A percentile compares a stretch with the other conserved stretches of the same genome.
phyloP scores from a whole-genome alignment of 2,888 invertebrate genomes.

The Glyphotaelius pellucidus region DNA sequence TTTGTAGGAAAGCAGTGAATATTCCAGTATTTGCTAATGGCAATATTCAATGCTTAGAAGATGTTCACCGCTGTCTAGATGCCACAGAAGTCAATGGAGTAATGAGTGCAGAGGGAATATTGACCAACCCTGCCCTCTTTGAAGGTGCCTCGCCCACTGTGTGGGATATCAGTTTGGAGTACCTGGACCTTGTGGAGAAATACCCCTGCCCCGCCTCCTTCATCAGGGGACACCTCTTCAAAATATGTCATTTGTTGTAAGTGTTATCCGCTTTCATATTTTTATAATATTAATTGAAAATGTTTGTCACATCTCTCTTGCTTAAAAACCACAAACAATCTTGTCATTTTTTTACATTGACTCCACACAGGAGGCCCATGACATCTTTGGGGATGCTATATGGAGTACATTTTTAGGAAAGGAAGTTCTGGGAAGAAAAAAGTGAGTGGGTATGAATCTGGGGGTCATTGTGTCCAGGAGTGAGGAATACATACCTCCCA shows the following conservation, averaged over 20 bases:
- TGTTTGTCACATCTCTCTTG: constrained; percentile 33
- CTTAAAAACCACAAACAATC: constrained; percentile 21
- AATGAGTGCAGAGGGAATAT: constrained; percentile 96
- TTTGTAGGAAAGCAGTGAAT: constrained; percentile 84
- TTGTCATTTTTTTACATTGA: background rate
- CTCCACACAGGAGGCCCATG: too few species aligned
- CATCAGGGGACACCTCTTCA: constrained; percentile 96
- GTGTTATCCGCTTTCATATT: constrained; percentile 69
- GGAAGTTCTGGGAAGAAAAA: too few species aligned
- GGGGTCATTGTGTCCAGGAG: too few species aligned
- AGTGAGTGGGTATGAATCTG: too few species aligned
- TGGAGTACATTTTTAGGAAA: too few species aligned
- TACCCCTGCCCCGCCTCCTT: constrained; percentile 94
- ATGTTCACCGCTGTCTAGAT: constrained; percentile 89
- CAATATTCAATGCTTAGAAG: constrained; percentile 94
- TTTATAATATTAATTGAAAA: background rate
- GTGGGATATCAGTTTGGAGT: constrained; percentile 94
- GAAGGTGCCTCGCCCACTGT: constrained; percentile 85
- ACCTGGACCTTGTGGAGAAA: constrained; percentile 87
- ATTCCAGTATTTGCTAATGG: constrained; percentile 99
- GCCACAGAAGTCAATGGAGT: constrained; percentile 92
- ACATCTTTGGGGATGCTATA: too few species aligned
- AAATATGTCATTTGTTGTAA: constrained; percentile 96
- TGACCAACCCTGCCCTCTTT: constrained; percentile 98
- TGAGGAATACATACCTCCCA: too few species aligned